Conservation (phyloP, 2,797 vertebrate species). For the Halcyon smyrnensis region DNA sequence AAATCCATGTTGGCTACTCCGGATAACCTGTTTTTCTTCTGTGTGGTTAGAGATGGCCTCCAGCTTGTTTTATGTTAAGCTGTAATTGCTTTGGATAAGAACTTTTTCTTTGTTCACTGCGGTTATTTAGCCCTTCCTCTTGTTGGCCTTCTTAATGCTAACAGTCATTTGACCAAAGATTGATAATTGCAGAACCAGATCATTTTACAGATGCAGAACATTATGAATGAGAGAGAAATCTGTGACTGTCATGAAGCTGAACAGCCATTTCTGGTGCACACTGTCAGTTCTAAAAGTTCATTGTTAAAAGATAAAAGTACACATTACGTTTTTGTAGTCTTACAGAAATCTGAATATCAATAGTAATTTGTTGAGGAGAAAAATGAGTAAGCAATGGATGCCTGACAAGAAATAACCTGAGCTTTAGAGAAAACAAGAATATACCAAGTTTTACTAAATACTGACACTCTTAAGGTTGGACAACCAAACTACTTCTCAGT, state of each 20-base stretch:
- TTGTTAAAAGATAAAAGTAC: not conserved
- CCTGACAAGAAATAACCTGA: not conserved
- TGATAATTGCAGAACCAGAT: not conserved
- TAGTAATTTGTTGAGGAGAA: not conserved
- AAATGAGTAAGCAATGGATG: fast-evolving
- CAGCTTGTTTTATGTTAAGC: not conserved
- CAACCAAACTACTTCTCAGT: not conserved
- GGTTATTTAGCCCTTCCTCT: too few relatives aligned
- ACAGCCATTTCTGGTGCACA: not conserved
- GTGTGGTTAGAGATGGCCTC: too few relatives aligned
- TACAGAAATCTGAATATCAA: not conserved
- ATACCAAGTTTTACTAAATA: not conserved
- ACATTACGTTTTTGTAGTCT: not conserved
- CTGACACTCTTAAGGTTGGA: not conserved
- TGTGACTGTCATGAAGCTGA: not conserved
- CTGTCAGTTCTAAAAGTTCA: too few relatives aligned
- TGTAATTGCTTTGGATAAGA: not conserved
- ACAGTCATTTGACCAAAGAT: not conserved
- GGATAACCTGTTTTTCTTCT: too few relatives aligned
- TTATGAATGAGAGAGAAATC: not conserved
- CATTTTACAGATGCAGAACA: not conserved
- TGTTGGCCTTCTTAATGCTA: not conserved
- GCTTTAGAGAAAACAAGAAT: not conserved
- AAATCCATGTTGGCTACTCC: too few relatives aligned
- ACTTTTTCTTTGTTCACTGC: not conserved